Evolutionary conservation across 2,113 vertebrate species (phyloP).

Genomic region (Muntiacus muntjak): DNA sequence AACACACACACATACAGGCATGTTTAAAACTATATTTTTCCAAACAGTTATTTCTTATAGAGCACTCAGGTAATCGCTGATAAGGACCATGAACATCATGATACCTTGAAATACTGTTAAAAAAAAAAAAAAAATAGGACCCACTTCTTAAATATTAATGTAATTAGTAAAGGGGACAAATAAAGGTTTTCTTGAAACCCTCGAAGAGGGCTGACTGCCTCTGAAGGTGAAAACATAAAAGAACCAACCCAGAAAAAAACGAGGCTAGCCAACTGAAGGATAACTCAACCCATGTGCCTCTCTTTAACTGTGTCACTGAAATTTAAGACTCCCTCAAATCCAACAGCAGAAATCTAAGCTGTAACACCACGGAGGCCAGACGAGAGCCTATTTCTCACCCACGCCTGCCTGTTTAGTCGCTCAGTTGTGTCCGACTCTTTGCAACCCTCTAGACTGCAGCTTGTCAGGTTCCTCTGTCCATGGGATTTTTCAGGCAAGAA

Average conservation of each 20-base stretch:
- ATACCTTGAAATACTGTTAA: neutral
- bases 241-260: neutral
- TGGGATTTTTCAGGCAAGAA: neutral
- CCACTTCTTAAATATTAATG: neutral
- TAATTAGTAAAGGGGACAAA: neutral
- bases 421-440: neutral
- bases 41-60: neutral
- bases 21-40: neutral
- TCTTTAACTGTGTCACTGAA: neutral
- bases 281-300: neutral
- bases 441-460: neutral
- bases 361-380: neutral
- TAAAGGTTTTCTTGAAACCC: neutral
- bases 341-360: neutral
- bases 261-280: neutral
- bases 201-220: neutral
- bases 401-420: neutral
- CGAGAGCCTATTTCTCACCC: neutral
- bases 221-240: conserved; percentile 9
- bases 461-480: neutral
- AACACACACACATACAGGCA: neutral
- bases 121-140: neutral
- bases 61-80: neutral
- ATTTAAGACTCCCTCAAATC: neutral
- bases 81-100: neutral